Evolutionary conservation across 2,797 vertebrate genomes (phyloP).

Genomic region (Siniperca obscura): DNA sequence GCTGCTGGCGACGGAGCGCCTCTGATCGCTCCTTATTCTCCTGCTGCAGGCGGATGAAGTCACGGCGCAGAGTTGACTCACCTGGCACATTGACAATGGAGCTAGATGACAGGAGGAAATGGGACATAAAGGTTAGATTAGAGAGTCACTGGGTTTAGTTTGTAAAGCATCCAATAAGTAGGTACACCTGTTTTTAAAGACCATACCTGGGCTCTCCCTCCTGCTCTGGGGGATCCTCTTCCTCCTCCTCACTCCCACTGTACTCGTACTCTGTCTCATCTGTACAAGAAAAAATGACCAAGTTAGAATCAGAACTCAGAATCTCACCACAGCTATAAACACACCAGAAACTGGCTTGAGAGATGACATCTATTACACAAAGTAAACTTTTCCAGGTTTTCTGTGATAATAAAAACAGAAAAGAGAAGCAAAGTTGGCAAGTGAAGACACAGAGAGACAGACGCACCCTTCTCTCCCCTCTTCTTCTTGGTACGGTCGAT

Average conservation of each 20-base stretch:
- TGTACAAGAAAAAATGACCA: slow-evolving; percentile 51
- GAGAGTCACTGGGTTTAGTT: neutral
- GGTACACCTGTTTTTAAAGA: neutral
- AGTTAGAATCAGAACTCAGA: neutral
- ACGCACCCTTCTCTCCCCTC: slow-evolving; percentile 95
- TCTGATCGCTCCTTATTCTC: slow-evolving; percentile 93
- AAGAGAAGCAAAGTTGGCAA: neutral
- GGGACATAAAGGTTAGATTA: neutral
- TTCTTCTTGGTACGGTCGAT: slow-evolving; percentile 99
- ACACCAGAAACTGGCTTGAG: too few species aligned
- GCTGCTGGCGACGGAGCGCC: slow-evolving; percentile 89
- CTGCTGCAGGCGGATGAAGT: slow-evolving; percentile 94
- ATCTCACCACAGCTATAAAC: neutral
- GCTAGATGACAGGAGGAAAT: slow-evolving; percentile 73
- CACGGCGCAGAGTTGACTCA: slow-evolving; percentile 91
- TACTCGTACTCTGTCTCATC: slow-evolving; percentile 94
- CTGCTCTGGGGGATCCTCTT: slow-evolving; percentile 89
- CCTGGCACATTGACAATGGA: slow-evolving; percentile 93
- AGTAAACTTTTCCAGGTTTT: neutral
- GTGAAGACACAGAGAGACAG: neutral
- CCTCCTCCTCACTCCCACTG: slow-evolving; percentile 93
- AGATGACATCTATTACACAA: too few species aligned
- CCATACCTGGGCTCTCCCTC: slow-evolving; percentile 91
- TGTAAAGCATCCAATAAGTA: neutral
- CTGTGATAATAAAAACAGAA: neutral